phyloP scores from a whole-genome alignment of 1,140 invertebrate genomes.

The Drosophila persimilis region DNA sequence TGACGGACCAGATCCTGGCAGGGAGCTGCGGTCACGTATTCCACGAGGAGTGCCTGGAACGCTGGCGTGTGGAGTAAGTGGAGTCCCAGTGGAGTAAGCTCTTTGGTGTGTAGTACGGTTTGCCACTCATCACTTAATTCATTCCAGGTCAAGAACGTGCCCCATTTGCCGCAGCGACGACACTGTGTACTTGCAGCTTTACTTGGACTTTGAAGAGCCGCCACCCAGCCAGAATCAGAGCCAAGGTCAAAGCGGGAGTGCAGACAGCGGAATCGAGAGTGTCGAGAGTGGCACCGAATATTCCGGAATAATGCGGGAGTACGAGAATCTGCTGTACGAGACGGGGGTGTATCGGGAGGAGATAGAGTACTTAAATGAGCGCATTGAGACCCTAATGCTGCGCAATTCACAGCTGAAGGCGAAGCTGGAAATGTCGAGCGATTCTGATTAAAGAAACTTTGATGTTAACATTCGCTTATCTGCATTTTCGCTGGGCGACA shows the following conservation, averaged over 20 bases:
- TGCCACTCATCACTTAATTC: too few relatives aligned
- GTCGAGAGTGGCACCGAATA: not conserved
- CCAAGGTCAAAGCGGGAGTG: constrained; percentile 18
- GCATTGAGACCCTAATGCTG: constrained; percentile 19
- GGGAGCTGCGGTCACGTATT: constrained; percentile 63
- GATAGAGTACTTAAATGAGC: constrained; percentile 42
- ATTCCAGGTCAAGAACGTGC: constrained; percentile 48
- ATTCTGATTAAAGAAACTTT: constrained; percentile 12
- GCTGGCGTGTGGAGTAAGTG: constrained; percentile 60
- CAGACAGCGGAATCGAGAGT: not conserved
- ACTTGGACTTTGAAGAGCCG: constrained; percentile 49
- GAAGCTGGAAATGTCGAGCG: not conserved
- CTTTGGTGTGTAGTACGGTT: too few relatives aligned
- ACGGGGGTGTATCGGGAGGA: constrained; percentile 50
- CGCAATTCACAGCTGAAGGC: constrained; percentile 8
- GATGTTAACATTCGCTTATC: constrained; percentile 12
- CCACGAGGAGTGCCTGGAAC: constrained; percentile 53
- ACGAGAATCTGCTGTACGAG: constrained; percentile 54
- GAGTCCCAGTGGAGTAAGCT: too few relatives aligned
- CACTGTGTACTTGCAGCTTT: constrained; percentile 44
- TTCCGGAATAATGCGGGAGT: constrained; percentile 30
- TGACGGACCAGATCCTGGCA: constrained; percentile 44
- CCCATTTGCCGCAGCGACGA: constrained; percentile 49
- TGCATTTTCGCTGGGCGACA: not conserved
- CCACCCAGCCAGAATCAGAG: not conserved